Evolutionary conservation across 2,113 vertebrate species (phyloP), one percentile per base, ranked within the genome.

Genomic region (Labrus mixtus): DNA sequence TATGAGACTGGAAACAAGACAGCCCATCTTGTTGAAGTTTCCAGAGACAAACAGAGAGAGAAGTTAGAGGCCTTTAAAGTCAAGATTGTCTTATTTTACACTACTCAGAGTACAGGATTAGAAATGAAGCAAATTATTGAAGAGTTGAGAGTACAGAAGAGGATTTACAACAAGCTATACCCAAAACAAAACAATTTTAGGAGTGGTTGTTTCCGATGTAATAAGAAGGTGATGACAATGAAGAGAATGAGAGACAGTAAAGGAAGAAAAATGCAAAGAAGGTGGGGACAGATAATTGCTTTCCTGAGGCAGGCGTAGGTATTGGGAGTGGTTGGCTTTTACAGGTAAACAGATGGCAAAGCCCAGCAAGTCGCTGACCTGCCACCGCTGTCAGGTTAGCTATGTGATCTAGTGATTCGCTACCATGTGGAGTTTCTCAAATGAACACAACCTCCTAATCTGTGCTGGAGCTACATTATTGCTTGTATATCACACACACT

Each of bases 261-360:
- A 37, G 23, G 46, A 83, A 50, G 22, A 68, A 60, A 74, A 60
- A 69, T n/a, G 23, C 36, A 61, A 76, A 62, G 20, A 65, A 63
- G 51, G 56, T 54, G 75, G 57, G 11, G 62, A 61, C 41, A 19
- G 33, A 75, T 74, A 57, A 68, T 75, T 63, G 55, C 36, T 66
- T 7, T 68, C 29, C 19, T 71, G 59, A 15, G 53, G n/a, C 67
- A 60, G 58, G 55, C 19, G 3, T 64, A 73, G 39, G 15, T 61
- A 60, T 56, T 67, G 55, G 65, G 56, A 73, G 70, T 60, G 73
- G 77, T 81, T 88, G 70, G 70, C 72, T 62, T 61, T 72, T 66
- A 41, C 83, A 84, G 88, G 83, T 92, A 87, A 91, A 91, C 93
- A 93, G 92, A 93, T 93, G 91, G 93, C 72, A 15, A 11, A 43